phyloP scores from a whole-genome alignment of 2,888 invertebrate species.

The Rotaria magnacalcarata region DNA sequence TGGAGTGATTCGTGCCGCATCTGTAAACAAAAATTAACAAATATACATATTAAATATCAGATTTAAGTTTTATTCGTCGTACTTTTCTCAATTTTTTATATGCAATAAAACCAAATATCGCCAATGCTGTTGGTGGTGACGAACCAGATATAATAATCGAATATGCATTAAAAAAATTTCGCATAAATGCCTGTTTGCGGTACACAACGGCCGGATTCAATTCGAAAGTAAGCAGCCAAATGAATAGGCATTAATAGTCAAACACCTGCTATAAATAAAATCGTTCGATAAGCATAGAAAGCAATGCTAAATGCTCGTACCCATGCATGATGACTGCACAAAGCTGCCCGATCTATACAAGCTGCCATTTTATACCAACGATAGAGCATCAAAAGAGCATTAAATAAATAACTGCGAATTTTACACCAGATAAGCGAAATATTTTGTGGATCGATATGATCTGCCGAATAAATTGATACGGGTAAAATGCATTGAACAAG shows the following conservation, averaged over 20 bases:
- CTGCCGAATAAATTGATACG: background rate
- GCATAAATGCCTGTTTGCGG: background rate
- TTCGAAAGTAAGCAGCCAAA: background rate
- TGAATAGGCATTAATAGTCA: background rate
- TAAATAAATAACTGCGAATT: conserved; percentile 5
- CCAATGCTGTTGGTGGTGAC: background rate
- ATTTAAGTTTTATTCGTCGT: background rate
- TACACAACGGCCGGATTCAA: background rate
- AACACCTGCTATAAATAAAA: background rate
- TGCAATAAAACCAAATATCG: background rate
- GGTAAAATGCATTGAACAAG: background rate
- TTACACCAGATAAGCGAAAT: background rate
- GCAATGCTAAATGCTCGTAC: background rate
- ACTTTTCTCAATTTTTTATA: background rate
- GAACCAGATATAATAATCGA: background rate
- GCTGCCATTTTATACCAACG: background rate
- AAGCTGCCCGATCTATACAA: background rate
- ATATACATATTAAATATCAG: no score
- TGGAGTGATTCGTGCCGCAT: background rate
- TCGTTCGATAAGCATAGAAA: background rate
- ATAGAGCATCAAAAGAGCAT: background rate
- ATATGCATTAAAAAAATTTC: background rate
- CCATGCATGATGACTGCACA: background rate
- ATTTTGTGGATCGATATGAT: background rate
- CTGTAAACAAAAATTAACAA: background rate